A percentile compares a stretch with the other conserved stretches of the same genome.
phyloP scores from a whole-genome alignment of 2,113 vertebrate genomes.

The Ginglymostoma cirratum region DNA sequence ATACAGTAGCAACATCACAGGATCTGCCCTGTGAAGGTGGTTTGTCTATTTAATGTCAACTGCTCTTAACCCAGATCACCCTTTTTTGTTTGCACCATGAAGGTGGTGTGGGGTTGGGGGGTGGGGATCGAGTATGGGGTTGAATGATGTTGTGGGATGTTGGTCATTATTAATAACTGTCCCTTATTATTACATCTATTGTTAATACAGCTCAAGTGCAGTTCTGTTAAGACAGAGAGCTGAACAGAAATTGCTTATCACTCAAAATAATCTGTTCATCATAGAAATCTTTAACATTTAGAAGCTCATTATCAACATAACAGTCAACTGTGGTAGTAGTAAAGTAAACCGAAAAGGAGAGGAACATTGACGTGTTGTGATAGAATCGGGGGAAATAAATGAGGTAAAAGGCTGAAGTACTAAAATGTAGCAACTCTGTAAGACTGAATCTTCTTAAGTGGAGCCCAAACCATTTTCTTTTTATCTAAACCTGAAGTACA shows the following conservation, averaged over 20 bases:
- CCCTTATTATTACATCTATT: too few relatives aligned
- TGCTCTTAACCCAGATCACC: not conserved
- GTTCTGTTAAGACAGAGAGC: not conserved
- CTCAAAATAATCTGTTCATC: not conserved
- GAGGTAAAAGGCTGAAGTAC: not conserved
- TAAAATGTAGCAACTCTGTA: not conserved
- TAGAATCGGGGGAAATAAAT: not conserved
- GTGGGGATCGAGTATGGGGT: not conserved
- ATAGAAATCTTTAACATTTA: not conserved
- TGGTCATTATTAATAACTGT: not conserved
- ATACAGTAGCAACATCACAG: not conserved
- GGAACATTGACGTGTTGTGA: not conserved
- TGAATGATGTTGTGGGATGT: not conserved
- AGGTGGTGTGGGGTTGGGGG: not conserved
- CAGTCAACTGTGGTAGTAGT: not conserved
- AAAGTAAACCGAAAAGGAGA: not conserved
- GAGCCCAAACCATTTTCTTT: not conserved
- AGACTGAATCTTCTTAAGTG: not conserved
- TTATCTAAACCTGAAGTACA: not conserved
- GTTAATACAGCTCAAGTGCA: not conserved
- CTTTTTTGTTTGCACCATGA: not conserved
- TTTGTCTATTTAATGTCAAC: not conserved
- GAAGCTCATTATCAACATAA: not conserved
- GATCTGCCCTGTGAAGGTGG: not conserved
- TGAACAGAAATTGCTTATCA: not conserved